Evolutionary conservation across 2,113 vertebrate genomes (phyloP), one percentile per base, ranked within the genome.

Genomic region (Camelus bactrianus): DNA sequence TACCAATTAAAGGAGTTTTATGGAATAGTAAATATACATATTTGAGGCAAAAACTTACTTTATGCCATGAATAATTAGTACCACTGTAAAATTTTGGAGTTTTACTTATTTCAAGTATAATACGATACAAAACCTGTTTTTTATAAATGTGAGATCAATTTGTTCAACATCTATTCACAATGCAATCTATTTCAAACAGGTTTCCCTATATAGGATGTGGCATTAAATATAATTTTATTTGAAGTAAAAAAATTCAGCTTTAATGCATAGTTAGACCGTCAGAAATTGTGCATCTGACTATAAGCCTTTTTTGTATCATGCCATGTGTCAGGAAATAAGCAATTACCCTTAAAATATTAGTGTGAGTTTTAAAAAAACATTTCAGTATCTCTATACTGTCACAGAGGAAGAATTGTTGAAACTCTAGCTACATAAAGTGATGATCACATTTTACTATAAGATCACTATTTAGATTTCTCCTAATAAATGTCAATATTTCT

Each of bases 91-190:
- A 85, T 58, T 80, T 75, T 92, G 7, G 2, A 38, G 26, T 73
- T 64, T 88, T 91, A 94, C 67, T 95, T 83, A 67, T 93, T 79
- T 77, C 13, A 90, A 69, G 0, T 75, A 95, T 72, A 90, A 88
- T 69, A 32, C 0, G 88, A 58, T 60, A 38, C 5, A n/a, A 96
- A 93, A 91, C 46, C 1, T 42, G 5, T 87, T 75, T 92, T n/a
- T 26, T 70, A 35, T 64, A 80, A 50, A 77, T 77, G 28, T 60
- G 24, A 89, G 67, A 88, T 83, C 13, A 94, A 5, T 75, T 60
- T 5, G 28, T 67, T 81, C 17, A 26, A 48, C 10, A 62, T 76
- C 48, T 60, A 65, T 72, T 77, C 50, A 91, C 9, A n/a, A 60
- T 38, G 3, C 1, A 84, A 50, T 62, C 32, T 89, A 19, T 72